Percentiles rank a stretch among this genome's conserved stretches.
These are phyloP conservation scores for Caenorhabditis sinica DNA, from an alignment of 2,888 invertebrate species.

Conservation along the genomic window DNA sequence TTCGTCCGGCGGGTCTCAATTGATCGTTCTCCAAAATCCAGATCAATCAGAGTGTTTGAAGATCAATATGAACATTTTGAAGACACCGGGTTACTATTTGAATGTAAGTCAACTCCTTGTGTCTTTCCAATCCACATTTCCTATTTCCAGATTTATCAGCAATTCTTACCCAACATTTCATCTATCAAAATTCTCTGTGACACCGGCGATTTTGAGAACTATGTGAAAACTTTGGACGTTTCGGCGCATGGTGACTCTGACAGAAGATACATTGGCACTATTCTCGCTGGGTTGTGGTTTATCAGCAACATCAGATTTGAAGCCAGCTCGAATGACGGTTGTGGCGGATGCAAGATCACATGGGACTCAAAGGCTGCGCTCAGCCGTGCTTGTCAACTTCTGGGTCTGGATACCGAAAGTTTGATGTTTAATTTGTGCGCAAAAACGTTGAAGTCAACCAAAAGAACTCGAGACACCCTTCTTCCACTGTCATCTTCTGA, in stretches of 20 bases:
- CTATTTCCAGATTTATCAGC: slow-evolving; percentile 73
- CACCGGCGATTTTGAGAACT: slow-evolving; percentile 90
- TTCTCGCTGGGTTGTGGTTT: slow-evolving; percentile 88
- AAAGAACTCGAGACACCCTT: slow-evolving; percentile 93
- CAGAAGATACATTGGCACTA: slow-evolving; percentile 60
- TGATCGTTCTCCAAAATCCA: too few species aligned
- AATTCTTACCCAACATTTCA: slow-evolving; percentile 16
- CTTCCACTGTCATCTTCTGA: too few species aligned
- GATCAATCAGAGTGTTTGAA: too few species aligned
- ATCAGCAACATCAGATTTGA: slow-evolving; percentile 96
- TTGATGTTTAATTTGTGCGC: slow-evolving; percentile 91
- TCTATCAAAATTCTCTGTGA: slow-evolving; percentile 89
- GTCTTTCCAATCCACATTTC: slow-evolving; percentile 57
- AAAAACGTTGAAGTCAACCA: slow-evolving; percentile 95
- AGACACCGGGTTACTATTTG: too few species aligned
- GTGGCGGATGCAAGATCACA: too few species aligned
- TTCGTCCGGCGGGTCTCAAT: too few species aligned
- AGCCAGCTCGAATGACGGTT: slow-evolving; percentile 92
- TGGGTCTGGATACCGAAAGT: slow-evolving; percentile 91
- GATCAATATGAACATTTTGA: too few species aligned
- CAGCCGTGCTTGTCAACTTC: slow-evolving; percentile 87
- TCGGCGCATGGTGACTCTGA: slow-evolving; percentile 89
- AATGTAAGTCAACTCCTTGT: slow-evolving; percentile 86
- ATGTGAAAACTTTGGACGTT: slow-evolving; percentile 89
- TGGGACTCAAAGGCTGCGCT: too few species aligned